Conservation (phyloP, 2,113 vertebrate species). For the Periophthalmodon schlosseri region DNA sequence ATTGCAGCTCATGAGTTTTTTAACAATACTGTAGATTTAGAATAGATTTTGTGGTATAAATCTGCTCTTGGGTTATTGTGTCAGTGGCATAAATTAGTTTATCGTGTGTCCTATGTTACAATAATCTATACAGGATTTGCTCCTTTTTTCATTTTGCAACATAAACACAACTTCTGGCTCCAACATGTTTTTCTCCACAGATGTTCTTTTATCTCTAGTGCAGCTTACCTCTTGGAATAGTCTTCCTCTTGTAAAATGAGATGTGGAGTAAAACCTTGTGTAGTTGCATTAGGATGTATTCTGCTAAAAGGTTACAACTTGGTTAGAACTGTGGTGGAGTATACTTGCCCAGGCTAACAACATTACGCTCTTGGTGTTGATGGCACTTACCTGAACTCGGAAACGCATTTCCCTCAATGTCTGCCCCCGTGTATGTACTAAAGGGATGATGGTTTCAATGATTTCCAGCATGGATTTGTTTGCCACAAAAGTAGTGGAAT, state of each 20-base stretch:
- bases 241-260: neutral
- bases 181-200: slow-evolving; percentile 3
- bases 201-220: slow-evolving; percentile 7
- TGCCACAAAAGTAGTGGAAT: slow-evolving; percentile 66
- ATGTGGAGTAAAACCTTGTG: slow-evolving; percentile 18
- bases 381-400: slow-evolving; percentile 65
- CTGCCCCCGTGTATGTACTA: slow-evolving; percentile 52
- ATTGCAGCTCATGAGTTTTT: too few relatives aligned
- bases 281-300: slow-evolving; percentile 24
- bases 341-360: slow-evolving; percentile 37
- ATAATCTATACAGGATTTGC: neutral
- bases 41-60: too few relatives aligned
- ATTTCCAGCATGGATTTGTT: slow-evolving; percentile 68
- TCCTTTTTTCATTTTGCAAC: slow-evolving; percentile 8
- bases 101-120: neutral
- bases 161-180: slow-evolving; percentile 17
- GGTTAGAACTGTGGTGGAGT: slow-evolving; percentile 17
- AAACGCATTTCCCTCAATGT: slow-evolving; percentile 67
- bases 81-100: too few relatives aligned
- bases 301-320: slow-evolving; percentile 32
- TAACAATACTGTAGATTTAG: too few relatives aligned
- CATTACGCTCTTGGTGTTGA: slow-evolving; percentile 53
- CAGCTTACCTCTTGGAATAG: neutral
- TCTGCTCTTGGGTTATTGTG: too few relatives aligned
- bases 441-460: slow-evolving; percentile 67